Percentiles rank a stretch among this genome's conserved stretches.
phyloP scores from a whole-genome alignment of 2,888 invertebrate species.

The Plebejus melissa region DNA sequence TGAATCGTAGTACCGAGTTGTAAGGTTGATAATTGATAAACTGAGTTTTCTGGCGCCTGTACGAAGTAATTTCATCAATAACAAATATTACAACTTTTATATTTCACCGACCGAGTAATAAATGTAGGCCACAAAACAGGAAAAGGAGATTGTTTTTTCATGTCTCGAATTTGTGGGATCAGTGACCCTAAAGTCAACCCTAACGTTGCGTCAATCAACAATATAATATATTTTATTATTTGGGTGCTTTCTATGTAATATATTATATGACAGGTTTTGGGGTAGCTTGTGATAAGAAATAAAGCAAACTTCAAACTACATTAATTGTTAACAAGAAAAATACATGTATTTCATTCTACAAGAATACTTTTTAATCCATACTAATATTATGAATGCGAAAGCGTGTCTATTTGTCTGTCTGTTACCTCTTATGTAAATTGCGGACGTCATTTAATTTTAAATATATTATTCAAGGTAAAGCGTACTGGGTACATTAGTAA shows the following conservation, averaged over 20 bases:
- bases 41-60: no score
- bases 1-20: no score
- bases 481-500: no score
- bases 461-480: no score
- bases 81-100: neutral
- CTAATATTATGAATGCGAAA: no score
- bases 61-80: neutral
- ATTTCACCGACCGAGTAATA: neutral
- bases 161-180: neutral
- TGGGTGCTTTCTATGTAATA: neutral
- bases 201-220: neutral
- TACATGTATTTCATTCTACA: no score
- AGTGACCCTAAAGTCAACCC: neutral
- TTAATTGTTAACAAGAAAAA: no score
- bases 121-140: conserved; percentile 1
- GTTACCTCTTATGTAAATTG: no score
- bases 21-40: no score
- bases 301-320: neutral
- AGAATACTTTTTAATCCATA: no score
- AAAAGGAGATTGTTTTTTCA: conserved; percentile 8
- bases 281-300: neutral
- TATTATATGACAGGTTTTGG: neutral
- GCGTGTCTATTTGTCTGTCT: no score
- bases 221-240: neutral
- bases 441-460: no score